Evolutionary conservation across 2,888 invertebrate species (phyloP).

Genomic region (Xestobium rufovillosum): DNA sequence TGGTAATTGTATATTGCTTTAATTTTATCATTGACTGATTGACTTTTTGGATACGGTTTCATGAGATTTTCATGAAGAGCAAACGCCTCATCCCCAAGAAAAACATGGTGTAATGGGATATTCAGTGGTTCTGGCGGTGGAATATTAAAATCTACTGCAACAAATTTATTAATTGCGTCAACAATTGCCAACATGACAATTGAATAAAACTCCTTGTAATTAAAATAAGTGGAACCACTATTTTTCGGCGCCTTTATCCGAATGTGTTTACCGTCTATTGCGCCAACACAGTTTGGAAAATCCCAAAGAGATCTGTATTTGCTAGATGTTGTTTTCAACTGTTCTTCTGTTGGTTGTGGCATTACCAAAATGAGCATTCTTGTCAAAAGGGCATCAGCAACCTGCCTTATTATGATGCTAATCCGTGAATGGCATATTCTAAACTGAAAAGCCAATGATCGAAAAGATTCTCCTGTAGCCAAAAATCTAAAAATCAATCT

Average conservation of each 20-base stretch:
- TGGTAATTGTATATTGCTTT: constrained; percentile 19
- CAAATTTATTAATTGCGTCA: constrained; percentile 22
- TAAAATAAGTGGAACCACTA: constrained; percentile 19
- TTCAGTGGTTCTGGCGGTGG: constrained; percentile 16
- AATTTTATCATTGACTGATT: constrained; percentile 17
- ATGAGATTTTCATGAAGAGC: constrained; percentile 18
- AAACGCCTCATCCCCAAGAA: constrained; percentile 19
- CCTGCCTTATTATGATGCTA: constrained; percentile 20
- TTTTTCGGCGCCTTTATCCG: constrained; percentile 18
- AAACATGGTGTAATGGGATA: constrained; percentile 15
- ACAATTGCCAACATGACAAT: constrained; percentile 25
- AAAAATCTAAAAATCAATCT: constrained; percentile 20
- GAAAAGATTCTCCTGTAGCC: constrained; percentile 22
- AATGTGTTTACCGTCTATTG: constrained; percentile 23
- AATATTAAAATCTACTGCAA: constrained; percentile 22
- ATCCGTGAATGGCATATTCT: constrained; percentile 24
- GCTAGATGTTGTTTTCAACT: constrained; percentile 9
- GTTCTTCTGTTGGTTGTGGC: constrained; percentile 20
- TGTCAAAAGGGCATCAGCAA: constrained; percentile 15
- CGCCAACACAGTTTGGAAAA: constrained; percentile 22
- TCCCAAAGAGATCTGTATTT: constrained; percentile 13
- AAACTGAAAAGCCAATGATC: constrained; percentile 25
- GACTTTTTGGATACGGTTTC: constrained; percentile 18
- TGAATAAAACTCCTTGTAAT: constrained; percentile 23
- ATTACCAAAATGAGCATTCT: constrained; percentile 17